Evolutionary conservation across 2,888 invertebrate species (phyloP), one percentile per base, ranked within the genome.

Genomic region (Hesperia comma): DNA sequence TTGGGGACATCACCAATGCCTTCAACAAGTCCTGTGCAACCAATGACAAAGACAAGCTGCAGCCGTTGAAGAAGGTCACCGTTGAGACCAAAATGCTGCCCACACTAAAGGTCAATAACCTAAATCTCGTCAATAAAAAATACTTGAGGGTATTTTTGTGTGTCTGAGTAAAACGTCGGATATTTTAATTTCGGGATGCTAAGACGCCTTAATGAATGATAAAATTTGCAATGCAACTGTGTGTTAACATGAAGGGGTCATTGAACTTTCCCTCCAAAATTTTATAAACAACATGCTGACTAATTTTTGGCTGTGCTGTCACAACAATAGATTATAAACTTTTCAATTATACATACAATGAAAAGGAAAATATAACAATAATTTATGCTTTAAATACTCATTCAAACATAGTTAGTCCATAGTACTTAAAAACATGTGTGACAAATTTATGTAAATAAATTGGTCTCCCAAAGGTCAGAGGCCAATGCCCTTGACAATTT

Each of bases 1-100:
- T 98, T 80, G 97, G 96, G 70, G 98, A 98, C 84, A 94, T 98
- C 73, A 97, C 97, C 61, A 97, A 97, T 88, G 95, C 95, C 71
- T 86, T 90, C 74, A 87, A 90, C 76, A 93, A 93, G 75, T 82
- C 90, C 54, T 79, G 78, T 62, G 86, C 80, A 15, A 79, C 81
- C 60, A 86, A 86, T 68, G 88, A 90, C 60, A 87, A 90, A 69
- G 86, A 88, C 68, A 90, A 92, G 78, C 77, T 79, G 70, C 81
- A 84, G 79, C 81, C 82, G 62, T 77, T 88, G 54, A 94, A 91
- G 77, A 93, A 91, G 85, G 94, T 93, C 70, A 93, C 90, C 49
- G 88, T 92, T 72, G 92, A 90, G 77, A 86, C 83, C 70, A 93
- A 93, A 87, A 82, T 89, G 81, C 88, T 93, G 17, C 92, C 92